Evolutionary conservation across 2,113 vertebrate species (phyloP), one percentile per base, ranked within the genome.

Genomic region (Holacanthus passer): DNA sequence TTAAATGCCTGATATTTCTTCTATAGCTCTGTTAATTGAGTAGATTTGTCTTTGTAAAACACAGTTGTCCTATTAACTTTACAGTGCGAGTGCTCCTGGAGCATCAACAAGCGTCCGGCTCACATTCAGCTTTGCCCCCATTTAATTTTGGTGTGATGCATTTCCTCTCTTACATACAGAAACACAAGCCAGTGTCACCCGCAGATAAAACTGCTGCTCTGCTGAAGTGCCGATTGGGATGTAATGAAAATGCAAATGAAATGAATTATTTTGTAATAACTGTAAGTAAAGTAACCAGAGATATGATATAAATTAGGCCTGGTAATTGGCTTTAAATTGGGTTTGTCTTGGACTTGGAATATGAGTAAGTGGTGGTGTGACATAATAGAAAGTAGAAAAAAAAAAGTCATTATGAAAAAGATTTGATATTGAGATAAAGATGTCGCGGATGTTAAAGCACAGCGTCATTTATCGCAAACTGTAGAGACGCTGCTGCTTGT

Each of bases 231-330:
- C 55, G 27, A 60, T 58, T 37, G 43, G 29, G 63, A 74, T 77
- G 31, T 62, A 72, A 83, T 85, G 60, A 72, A 84, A 90, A 89
- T 86, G 67, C 50, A 56, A 90, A 88, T 82, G 1, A n/a, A 55
- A 66, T 79, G n/a, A 59, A 82, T 89, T 53, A 29, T 67, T 72
- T 74, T 65, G 7, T 70, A 45, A 48, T 81, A 80, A 75, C 58
- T 62, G 45, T 19, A 53, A 27, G 48, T 83, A 74, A 78, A 72
- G 41, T 69, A 43, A 81, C 22, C 29, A n/a, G 72, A 80, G 73
- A 87, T 88, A 71, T 76, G 70, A 48, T 35, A 35, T 53, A 55
- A 72, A 68, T 47, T 2, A 37, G 53, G 73, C 32, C 45, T 74
- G 16, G 52, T 81, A 88, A 86, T 72, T 75, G 29, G 47, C 22